Conservation (phyloP, 1,140 invertebrate genomes). For the Drosophila ohnishii region DNA sequence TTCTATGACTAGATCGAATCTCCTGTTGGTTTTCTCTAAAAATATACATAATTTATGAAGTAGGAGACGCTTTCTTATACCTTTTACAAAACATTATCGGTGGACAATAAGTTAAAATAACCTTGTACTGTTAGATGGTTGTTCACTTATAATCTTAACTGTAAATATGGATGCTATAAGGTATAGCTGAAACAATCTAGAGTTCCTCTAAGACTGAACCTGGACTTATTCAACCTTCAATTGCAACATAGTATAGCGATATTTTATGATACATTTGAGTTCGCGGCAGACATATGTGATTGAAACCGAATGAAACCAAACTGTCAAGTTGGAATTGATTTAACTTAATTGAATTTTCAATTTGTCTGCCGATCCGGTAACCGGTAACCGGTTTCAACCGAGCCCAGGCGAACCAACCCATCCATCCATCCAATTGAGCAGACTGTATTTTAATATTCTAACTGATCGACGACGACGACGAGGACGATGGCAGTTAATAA, state of each 20-base stretch:
- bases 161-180: not conserved
- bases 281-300: conserved; percentile 7
- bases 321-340: conserved; percentile 51
- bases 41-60: not conserved
- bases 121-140: not conserved
- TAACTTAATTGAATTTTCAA: conserved; percentile 69
- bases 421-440: conserved; percentile 26
- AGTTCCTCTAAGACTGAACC: not conserved
- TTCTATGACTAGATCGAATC: not conserved
- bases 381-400: conserved; percentile 48
- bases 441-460: conserved; percentile 26
- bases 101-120: not conserved
- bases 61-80: not conserved
- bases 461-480: conserved; percentile 10
- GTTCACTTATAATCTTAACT: not conserved
- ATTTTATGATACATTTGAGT: conserved; percentile 27
- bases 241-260: not conserved
- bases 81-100: not conserved
- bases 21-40: not conserved
- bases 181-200: not conserved
- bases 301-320: conserved; percentile 29
- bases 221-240: conserved; percentile 14
- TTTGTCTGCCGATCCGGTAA: conserved; percentile 22
- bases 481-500: conserved; percentile 25
- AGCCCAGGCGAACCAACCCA: conserved; percentile 20